Evolutionary conservation across 2,888 invertebrate species (phyloP), one percentile per base, ranked within the genome.

Genomic region (Conistra vaccinii): DNA sequence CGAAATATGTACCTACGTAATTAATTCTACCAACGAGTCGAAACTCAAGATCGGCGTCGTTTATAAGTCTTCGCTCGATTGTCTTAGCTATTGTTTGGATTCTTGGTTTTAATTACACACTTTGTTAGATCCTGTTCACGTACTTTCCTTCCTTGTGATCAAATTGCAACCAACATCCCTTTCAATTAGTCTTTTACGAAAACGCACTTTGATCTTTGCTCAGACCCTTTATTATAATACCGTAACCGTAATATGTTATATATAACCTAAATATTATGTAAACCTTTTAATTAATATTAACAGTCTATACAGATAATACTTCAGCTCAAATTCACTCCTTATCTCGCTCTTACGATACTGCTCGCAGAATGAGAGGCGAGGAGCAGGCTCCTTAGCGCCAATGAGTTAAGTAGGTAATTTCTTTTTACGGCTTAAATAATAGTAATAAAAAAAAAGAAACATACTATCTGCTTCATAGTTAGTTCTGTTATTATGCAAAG

Each of bases 61-160:
- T 91, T 89, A 80, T 91, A 89, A 87, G 91, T 85, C 90, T 90
- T 91, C 91, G 73, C 77, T 84, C 83, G 87, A 88, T 88, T 89
- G 88, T 89, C 86, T 89, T 84, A 81, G 84, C 85, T 85, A 90
- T 89, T 89, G 89, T 89, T 88, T 87, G 88, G 88, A 84, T 88
- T 90, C 89, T 88, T 83, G 81, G 85, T 74, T 88, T 89, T 91
- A 89, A 91, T 91, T 91, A 90, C 86, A 81, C 76, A 85, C 80
- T 90, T 89, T 83, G 81, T 87, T 85, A 73, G 79, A 85, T 76
- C 78, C 66, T 79, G 70, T 81, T 84, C 62, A 55, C 78, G 60
- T 81, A 73, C 72, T 88, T 84, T 80, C 55, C 63, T 79, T 86
- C 35, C 45, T 29, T 58, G 66, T 69, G 73, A 86, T 86, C 76